A percentile compares a stretch with the other conserved stretches of the same genome.
These are phyloP conservation scores for Notodonta ziczac DNA, from an alignment of 2,888 invertebrate species.

Conservation along the genomic window DNA sequence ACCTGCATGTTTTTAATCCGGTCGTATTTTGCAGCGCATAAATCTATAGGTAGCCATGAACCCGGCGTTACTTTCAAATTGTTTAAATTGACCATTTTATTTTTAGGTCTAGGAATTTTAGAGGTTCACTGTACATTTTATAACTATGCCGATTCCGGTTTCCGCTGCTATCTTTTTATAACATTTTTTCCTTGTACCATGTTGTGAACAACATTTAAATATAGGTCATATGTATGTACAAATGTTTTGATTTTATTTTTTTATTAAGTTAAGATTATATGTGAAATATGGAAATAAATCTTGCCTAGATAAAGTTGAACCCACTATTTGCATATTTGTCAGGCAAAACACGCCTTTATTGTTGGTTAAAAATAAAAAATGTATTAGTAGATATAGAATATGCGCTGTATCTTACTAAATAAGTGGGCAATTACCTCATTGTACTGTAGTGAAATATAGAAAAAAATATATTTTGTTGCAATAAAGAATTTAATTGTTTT, in stretches of 20 bases:
- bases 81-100: too few species aligned
- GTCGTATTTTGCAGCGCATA: background rate
- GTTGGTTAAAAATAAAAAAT: too few species aligned
- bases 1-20: background rate
- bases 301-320: background rate
- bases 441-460: conserved; percentile 13
- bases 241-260: background rate
- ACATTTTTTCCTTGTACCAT: background rate
- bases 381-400: background rate
- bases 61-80: too few species aligned
- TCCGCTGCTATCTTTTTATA: background rate
- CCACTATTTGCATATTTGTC: background rate
- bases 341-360: too few species aligned
- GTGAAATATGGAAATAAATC: background rate
- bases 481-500: conserved; percentile 54
- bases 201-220: background rate
- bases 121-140: too few species aligned
- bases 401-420: background rate
- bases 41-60: too few species aligned
- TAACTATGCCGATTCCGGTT: too few species aligned
- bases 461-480: conserved; percentile 43
- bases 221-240: background rate
- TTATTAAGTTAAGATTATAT: background rate
- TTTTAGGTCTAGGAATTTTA: too few species aligned
- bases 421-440: conserved; percentile 8